phyloP scores from a whole-genome alignment of 2,113 vertebrate species.

The Smithornis capensis region DNA sequence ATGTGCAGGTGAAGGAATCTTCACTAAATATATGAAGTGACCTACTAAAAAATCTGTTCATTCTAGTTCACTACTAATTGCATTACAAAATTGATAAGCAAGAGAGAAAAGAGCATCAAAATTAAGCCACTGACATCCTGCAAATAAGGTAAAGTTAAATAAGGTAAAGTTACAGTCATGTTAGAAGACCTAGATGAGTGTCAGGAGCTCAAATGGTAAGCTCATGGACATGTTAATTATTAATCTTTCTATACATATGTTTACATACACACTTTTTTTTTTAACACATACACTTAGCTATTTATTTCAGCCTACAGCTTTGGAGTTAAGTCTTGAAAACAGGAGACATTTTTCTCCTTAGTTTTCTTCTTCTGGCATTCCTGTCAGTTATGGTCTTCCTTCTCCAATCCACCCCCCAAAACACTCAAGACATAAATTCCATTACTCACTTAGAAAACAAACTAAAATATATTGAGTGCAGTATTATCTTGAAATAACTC shows the following conservation, averaged over 20 bases:
- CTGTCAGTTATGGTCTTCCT: background rate
- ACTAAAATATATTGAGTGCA: background rate
- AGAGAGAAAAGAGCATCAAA: background rate
- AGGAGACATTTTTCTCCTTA: background rate
- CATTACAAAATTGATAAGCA: background rate
- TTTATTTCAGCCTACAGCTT: background rate
- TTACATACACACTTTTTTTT: background rate
- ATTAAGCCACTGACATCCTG: background rate
- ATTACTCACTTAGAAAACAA: background rate
- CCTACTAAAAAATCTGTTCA: background rate
- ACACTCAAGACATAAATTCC: background rate
- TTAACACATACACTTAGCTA: background rate
- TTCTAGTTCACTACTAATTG: background rate
- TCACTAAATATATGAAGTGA: background rate
- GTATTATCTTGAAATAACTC: background rate
- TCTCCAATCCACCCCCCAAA: background rate
- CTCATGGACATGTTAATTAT: background rate
- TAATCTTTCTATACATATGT: background rate
- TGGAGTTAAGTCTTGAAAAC: background rate
- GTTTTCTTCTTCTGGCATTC: background rate
- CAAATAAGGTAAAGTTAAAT: background rate
- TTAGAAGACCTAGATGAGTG: background rate
- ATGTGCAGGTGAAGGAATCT: background rate
- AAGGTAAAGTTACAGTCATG: rapidly evolving
- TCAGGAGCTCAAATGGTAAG: background rate